Evolutionary conservation across 2,797 vertebrate genomes (phyloP), one percentile per base, ranked within the genome.

Genomic region (Pogonophryne albipinna): DNA sequence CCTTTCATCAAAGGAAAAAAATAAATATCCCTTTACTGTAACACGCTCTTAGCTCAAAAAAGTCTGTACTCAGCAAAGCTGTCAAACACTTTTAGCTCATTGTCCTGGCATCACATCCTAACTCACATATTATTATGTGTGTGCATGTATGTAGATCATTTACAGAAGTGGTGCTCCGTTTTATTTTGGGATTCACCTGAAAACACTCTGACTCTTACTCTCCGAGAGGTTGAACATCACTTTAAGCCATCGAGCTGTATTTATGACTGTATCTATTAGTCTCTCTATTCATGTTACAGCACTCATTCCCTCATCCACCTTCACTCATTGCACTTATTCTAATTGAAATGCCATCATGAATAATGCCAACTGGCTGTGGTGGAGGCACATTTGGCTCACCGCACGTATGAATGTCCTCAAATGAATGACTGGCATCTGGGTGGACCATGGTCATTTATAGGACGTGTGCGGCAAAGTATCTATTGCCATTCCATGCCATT

Each of bases 331-430:
- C 77, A 89, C 87, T 87, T 76, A 75, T 90, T 87, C 86, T 91
- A 91, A 92, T 90, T 87, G 84, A 89, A 91, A 82, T 78, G 82
- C 78, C 85, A 71, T 70, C 44, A 76, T 87, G 60, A 90, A 80
- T 87, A 76, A 89, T 65, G 65, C 34, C 71, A 85, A 86, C 83
- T 60, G 73, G 66, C 66, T 67, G 52, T 51, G 53, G 60, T 45
- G 49, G 61, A 52, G 64, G 73, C 73, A 65, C 79, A 75, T 85
- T 90, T 85, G 83, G 82, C 87, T 83, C 69, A 74, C 66, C 69
- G 79, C 67, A 62, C 58, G 34, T 72, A 45, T 34, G n/a, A 78
- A 84, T 79, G 51, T 65, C 77, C 76, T 76, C 51, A 20, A 75
- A 67, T 79, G 64, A 81, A 74, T 84, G 68, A 83, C 60, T 87